Evolutionary conservation across 2,797 vertebrate genomes (phyloP).

Genomic region (Triplophysa yarkandensis): DNA sequence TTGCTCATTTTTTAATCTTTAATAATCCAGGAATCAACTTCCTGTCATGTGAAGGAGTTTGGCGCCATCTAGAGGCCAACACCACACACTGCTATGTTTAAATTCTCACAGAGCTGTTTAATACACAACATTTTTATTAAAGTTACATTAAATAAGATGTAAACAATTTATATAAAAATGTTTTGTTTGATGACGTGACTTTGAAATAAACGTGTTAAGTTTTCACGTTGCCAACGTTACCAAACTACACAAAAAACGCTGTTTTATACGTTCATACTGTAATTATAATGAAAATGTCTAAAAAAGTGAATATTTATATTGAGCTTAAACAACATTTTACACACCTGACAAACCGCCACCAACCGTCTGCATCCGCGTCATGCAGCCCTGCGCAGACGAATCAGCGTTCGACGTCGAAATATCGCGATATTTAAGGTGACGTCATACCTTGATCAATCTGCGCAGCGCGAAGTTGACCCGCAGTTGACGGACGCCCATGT

Average conservation of each 20-base stretch:
- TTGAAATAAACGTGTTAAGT: background rate
- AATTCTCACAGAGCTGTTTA: background rate
- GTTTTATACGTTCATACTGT: background rate
- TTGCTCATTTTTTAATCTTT: too few relatives aligned
- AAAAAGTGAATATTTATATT: background rate
- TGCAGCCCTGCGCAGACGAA: too few relatives aligned
- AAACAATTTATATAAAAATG: background rate
- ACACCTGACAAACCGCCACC: background rate
- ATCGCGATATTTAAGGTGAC: too few relatives aligned
- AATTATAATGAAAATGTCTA: background rate
- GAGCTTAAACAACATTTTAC: background rate
- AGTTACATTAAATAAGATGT: too few relatives aligned
- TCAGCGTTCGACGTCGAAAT: too few relatives aligned
- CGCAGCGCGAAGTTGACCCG: background rate
- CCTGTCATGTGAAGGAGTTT: background rate
- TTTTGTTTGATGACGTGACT: background rate
- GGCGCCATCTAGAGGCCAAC: slow-evolving; percentile 21
- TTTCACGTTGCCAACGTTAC: background rate
- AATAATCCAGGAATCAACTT: too few relatives aligned
- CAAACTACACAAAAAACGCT: background rate
- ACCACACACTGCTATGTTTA: background rate
- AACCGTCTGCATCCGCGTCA: too few relatives aligned
- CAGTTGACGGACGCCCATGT: background rate
- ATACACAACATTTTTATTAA: too few relatives aligned
- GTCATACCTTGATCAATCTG: too few relatives aligned